Conservation (phyloP, 2,797 vertebrate genomes). For the Protonibea diacanthus region DNA sequence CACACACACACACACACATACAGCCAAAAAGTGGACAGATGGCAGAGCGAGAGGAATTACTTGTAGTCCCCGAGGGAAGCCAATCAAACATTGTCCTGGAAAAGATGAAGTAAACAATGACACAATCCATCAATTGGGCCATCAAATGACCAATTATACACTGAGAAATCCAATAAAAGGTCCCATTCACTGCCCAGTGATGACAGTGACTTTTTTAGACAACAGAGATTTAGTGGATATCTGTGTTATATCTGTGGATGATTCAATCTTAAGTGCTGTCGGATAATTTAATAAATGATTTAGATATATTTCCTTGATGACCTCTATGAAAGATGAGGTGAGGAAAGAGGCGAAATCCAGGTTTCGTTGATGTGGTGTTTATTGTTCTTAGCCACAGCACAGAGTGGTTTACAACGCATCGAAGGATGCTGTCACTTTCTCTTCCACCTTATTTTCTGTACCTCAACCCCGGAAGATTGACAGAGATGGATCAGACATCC, state of each 20-base stretch:
- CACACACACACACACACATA: constrained; percentile 46
- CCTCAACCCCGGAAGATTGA: no score
- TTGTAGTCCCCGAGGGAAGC: constrained; percentile 82
- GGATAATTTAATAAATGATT: background rate
- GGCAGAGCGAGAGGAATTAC: constrained; percentile 64
- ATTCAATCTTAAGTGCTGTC: background rate
- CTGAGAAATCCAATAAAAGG: constrained; percentile 63
- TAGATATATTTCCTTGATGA: background rate
- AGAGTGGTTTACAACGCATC: no score
- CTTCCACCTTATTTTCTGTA: no score
- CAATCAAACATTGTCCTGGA: constrained; percentile 84
- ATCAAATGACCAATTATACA: constrained; percentile 75
- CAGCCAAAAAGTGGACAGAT: constrained; percentile 69
- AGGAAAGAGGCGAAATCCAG: no score
- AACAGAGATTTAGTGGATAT: background rate
- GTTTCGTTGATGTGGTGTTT: no score
- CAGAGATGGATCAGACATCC: no score
- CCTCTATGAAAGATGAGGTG: no score
- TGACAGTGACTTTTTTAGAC: constrained; percentile 7
- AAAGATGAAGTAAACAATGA: constrained; percentile 72
- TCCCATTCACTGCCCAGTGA: constrained; percentile 41
- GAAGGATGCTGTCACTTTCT: no score
- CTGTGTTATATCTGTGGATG: no score
- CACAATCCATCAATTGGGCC: constrained; percentile 68
- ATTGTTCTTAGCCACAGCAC: no score